Evolutionary conservation across 2,888 invertebrate genomes (phyloP), one percentile per base, ranked within the genome.

Genomic region (Andrena haemorrhoa): DNA sequence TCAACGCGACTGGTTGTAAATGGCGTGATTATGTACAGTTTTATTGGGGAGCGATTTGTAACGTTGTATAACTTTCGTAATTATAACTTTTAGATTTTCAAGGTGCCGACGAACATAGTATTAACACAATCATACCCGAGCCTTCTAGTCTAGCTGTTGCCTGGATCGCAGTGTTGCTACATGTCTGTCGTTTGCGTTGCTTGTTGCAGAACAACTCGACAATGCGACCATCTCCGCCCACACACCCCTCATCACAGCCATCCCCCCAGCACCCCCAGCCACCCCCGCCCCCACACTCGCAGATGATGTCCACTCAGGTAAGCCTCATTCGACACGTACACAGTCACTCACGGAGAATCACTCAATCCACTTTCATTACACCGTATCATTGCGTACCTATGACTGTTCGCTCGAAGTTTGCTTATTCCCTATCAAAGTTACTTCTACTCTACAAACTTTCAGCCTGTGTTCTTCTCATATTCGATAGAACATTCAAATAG

Each of bases 211-310:
- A 93, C 93, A 94, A 97, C 95, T 97, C 97, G 79, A 97, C 97
- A 90, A 96, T 97, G 94, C 96, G 97, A 94, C 97, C 97, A 91
- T 97, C 97, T 91, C 97, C 97, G 82, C 97, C 97, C 79, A 97
- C 97, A 86, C 97, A 97, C 91, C 97, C 98, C 94, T 98, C 98
- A 90, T 98, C 98, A 94, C 98, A 98, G 94, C 98, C 98, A 94
- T 98, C 97, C 94, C 97, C 97, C 94, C 96, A 95, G 94, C 95
- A 96, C 95, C 96, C 97, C 93, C 97, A 94, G 96, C 97, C 95
- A 93, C 93, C 95, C 95, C 97, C 94, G 95, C 98, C 96, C 95
- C 97, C 95, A 95, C 97, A 93, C 96, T 96, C 95, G 95, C 97
- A 95, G 95, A 97, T 97, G 96, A 97, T 97, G 96, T 96, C 96